These are phyloP conservation scores for Dasysyrphus albostriatus DNA, from an alignment of 2,888 invertebrate species.

Conservation along the genomic window DNA sequence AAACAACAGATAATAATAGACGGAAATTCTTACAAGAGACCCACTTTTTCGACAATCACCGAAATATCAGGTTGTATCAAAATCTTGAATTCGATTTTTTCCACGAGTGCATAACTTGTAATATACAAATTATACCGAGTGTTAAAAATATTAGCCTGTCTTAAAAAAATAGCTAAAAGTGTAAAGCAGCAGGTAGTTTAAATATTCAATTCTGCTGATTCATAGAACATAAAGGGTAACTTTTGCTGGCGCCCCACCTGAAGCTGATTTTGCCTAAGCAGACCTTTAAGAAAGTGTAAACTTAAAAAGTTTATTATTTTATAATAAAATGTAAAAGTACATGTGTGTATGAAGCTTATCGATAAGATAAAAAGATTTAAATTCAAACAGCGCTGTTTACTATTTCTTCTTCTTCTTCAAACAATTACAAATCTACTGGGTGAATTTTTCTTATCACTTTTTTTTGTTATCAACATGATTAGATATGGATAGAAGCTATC, in stretches of 20 bases:
- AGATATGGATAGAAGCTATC: conserved; percentile 52
- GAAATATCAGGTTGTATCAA: no score
- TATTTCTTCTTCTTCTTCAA: background rate
- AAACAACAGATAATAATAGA: no score
- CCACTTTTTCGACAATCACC: no score
- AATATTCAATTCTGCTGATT: background rate
- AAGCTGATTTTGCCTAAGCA: background rate
- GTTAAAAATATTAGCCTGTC: background rate
- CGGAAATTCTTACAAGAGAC: no score
- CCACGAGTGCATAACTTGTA: no score
- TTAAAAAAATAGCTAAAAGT: background rate
- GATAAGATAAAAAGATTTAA: conserved; percentile 28
- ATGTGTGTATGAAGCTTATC: background rate
- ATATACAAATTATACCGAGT: no score
- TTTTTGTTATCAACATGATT: conserved; percentile 41
- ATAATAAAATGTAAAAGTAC: background rate
- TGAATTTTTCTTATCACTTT: conserved; percentile 39
- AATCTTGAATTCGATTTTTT: no score
- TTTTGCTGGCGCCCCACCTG: background rate
- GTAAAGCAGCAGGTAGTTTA: background rate
- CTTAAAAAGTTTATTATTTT: background rate
- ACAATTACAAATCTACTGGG: conserved; percentile 1
- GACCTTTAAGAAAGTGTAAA: background rate
- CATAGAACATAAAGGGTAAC: background rate
- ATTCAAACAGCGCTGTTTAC: conserved; percentile 1